A percentile compares a stretch with the other conserved stretches of the same genome.
phyloP scores from a whole-genome alignment of 1,140 invertebrate genomes.

The Pogonomyrmex californicus region DNA sequence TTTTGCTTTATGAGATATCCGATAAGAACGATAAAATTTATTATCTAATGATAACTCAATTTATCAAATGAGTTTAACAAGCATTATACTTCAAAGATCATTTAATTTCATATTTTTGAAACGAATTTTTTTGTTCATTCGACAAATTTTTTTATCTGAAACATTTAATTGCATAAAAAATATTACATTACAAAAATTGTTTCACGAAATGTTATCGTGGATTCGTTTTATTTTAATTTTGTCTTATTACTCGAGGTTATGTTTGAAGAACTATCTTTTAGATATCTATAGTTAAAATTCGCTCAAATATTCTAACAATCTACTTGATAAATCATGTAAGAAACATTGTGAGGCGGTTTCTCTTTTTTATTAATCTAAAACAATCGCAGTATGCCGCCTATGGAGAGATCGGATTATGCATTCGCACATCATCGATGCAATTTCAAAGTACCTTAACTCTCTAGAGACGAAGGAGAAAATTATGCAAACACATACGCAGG shows the following conservation, averaged over 20 bases:
- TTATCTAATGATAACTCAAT: conserved; percentile 21
- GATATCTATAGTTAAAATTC: not conserved
- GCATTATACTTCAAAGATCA: not conserved
- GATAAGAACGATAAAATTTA: conserved; percentile 41
- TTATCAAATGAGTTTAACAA: not conserved
- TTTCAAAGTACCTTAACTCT: conserved; percentile 6
- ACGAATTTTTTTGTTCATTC: not conserved
- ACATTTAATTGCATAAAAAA: not conserved
- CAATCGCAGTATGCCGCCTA: not conserved
- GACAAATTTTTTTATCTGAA: not conserved
- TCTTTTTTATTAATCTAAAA: not conserved
- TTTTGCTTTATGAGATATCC: not conserved
- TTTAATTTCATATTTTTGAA: not conserved
- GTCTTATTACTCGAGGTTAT: not conserved
- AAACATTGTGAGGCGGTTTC: not conserved
- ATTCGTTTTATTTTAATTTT: not conserved
- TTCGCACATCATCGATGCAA: conserved; percentile 8
- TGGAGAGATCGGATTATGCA: not conserved
- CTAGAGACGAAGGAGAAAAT: conserved; percentile 26
- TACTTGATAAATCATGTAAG: not conserved
- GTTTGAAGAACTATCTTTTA: not conserved
- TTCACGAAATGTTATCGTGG: not conserved
- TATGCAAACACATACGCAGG: not conserved
- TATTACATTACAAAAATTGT: not conserved
- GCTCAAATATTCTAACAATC: not conserved